Evolutionary conservation across 2,797 vertebrate genomes (phyloP).

Genomic region (Alfaro cultratus): DNA sequence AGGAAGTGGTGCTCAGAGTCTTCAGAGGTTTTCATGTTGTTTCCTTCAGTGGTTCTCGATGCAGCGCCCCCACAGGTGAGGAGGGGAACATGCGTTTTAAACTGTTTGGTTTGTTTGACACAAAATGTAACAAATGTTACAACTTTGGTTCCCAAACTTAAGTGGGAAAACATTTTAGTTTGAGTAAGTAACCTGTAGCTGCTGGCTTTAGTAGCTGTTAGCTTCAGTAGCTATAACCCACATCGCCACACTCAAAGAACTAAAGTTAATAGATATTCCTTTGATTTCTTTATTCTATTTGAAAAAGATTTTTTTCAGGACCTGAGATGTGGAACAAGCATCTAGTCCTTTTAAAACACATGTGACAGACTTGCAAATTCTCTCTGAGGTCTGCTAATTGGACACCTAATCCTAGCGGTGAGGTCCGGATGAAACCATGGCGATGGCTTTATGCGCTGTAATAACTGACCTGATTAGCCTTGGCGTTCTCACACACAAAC

Average conservation of each 20-base stretch:
- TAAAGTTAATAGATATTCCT: not conserved
- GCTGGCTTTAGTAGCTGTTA: not conserved
- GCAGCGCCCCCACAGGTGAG: too few species aligned
- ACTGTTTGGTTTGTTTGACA: too few species aligned
- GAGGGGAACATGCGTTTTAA: too few species aligned
- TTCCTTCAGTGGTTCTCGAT: too few species aligned
- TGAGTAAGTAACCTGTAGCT: not conserved
- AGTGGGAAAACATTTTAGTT: not conserved
- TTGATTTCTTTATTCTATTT: slow-evolving; percentile 8
- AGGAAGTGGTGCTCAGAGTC: too few species aligned
- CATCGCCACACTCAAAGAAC: not conserved
- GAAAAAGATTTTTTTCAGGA: not conserved
- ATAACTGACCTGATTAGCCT: slow-evolving; percentile 88
- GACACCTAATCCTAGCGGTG: slow-evolving; percentile 4
- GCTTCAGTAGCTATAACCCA: not conserved
- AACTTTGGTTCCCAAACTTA: too few species aligned
- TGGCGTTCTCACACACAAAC: slow-evolving; percentile 93
- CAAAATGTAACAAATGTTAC: too few species aligned
- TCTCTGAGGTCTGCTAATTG: slow-evolving; percentile 35
- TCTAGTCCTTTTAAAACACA: slow-evolving; percentile 9
- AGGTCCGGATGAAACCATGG: slow-evolving; percentile 29
- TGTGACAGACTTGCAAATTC: slow-evolving; percentile 13
- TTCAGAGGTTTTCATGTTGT: too few species aligned
- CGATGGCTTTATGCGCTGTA: slow-evolving; percentile 4
- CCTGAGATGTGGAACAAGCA: slow-evolving; percentile 9